Evolutionary conservation across 2,797 vertebrate species (phyloP).

Genomic region (Liparis tanakae): DNA sequence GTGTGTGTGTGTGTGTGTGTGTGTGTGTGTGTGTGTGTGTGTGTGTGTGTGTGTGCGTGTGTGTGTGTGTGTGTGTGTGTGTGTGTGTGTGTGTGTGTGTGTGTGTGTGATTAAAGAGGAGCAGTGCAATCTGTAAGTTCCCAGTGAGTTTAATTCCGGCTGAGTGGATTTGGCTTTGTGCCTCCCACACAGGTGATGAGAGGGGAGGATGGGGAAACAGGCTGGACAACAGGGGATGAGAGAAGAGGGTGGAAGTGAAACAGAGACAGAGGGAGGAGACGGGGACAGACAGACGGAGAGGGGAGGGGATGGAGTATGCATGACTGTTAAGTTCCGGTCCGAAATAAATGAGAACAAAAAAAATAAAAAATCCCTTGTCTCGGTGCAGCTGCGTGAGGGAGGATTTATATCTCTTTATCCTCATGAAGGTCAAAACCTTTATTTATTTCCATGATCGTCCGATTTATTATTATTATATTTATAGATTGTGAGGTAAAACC

Average conservation of each 20-base stretch:
- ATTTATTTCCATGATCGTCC: slow-evolving; percentile 26
- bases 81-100: slow-evolving; percentile 15
- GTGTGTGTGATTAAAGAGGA: slow-evolving; percentile 50
- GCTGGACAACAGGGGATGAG: slow-evolving; percentile 40
- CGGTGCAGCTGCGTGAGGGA: slow-evolving; percentile 10
- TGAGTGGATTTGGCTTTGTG: slow-evolving; percentile 77
- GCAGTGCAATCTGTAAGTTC: slow-evolving; percentile 66
- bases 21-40: too few species aligned
- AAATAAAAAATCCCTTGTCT: slow-evolving; percentile 27
- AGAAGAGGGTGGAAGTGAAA: slow-evolving; percentile 22
- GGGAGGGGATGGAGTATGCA: neutral
- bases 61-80: slow-evolving; percentile 2
- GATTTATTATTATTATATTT: neutral
- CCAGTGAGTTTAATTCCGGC: slow-evolving; percentile 74
- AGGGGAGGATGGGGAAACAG: slow-evolving; percentile 40
- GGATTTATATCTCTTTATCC: slow-evolving; percentile 47
- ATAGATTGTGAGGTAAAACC: slow-evolving; percentile 11
- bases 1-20: slow-evolving; percentile 9
- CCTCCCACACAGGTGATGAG: slow-evolving; percentile 74
- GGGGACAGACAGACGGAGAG: slow-evolving; percentile 7
- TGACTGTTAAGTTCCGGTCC: slow-evolving; percentile 37
- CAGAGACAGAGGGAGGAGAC: neutral
- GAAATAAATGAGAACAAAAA: slow-evolving; percentile 3
- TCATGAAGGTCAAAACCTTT: slow-evolving; percentile 31
- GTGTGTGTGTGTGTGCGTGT: too few species aligned